Evolutionary conservation across 2,888 invertebrate genomes (phyloP), one percentile per base, ranked within the genome.

Genomic region (Rhyacophila evoluta): DNA sequence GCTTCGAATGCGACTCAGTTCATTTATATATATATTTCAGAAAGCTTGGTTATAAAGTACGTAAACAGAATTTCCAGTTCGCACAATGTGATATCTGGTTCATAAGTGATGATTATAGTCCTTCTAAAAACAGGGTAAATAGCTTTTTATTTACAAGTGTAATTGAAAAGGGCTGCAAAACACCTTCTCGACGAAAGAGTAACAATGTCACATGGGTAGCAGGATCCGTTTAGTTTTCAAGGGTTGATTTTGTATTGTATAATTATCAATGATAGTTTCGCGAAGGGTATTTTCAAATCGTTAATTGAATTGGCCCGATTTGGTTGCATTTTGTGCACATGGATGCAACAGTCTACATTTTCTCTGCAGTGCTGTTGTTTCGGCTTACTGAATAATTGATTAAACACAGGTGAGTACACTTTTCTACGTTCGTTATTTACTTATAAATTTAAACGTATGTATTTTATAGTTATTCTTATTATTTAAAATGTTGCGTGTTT

Each of bases 11-110:
- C 55, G 55, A 10, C 55, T 55, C 19, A 19, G 25, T 25, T 55
- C 55, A 55, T 55, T 55, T 55, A 55, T 55, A 55, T 55, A n/a
- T n/a, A 8, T 55, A 25, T 55, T 25, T 55, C 15, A 55, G 19
- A 55, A 55, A 8, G 55, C 19, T 55, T 55, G 25, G 55, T 55
- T 55, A 55, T 55, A 69, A 19, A 33, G 80, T 78, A 80, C 76
- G 69, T 75, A 80, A 81, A 81, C 81, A 79, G 74, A 74, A n/a
- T 33, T 4, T 29, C 38, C 67, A 69, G 55, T 76, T 73, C 38
- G 68, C 38, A 77, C 73, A 68, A 77, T 77, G 77, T 77, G 72
- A 77, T 27, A 67, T 67, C 68, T 68, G 38, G 37, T 77, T 72
- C 69, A 73, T 73, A 69, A 2, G 27, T 77, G 27, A 25, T 11